These are phyloP conservation scores for Cyanistes caeruleus DNA, from an alignment of 2,113 vertebrate species.

Conservation along the genomic window DNA sequence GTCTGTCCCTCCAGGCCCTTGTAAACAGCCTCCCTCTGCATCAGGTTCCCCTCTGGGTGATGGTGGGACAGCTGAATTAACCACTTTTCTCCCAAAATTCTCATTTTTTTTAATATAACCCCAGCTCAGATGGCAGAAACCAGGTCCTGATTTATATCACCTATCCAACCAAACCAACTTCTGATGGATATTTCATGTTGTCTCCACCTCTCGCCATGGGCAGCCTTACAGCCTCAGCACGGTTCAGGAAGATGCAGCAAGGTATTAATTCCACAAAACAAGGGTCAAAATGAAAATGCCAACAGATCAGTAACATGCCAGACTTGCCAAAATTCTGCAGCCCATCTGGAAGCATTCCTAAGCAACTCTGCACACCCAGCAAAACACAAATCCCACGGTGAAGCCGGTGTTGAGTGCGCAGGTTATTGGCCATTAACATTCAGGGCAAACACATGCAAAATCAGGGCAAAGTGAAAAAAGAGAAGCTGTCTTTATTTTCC, in stretches of 20 bases:
- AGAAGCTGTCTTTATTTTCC: background rate
- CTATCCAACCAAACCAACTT: background rate
- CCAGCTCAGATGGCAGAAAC: background rate
- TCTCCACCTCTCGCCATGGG: background rate
- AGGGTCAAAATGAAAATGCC: background rate
- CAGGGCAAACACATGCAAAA: background rate
- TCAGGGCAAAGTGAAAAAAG: background rate
- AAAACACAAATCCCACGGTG: background rate
- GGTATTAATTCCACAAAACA: background rate
- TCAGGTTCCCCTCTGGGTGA: background rate
- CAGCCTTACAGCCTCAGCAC: background rate
- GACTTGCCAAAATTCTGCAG: background rate
- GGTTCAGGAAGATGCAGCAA: background rate
- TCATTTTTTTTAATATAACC: background rate
- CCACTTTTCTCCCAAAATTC: background rate
- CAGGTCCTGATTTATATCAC: background rate
- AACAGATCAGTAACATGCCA: background rate
- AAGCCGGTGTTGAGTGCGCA: background rate
- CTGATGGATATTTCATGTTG: rapidly evolving
- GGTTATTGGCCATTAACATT: slow-evolving; percentile 11
- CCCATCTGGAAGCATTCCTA: background rate
- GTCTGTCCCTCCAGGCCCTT: background rate
- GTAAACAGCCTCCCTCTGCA: background rate
- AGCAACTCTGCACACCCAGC: background rate
- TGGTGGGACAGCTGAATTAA: background rate